phyloP scores from a whole-genome alignment of 2,888 invertebrate species.

The Himalopsyche tibetana region DNA sequence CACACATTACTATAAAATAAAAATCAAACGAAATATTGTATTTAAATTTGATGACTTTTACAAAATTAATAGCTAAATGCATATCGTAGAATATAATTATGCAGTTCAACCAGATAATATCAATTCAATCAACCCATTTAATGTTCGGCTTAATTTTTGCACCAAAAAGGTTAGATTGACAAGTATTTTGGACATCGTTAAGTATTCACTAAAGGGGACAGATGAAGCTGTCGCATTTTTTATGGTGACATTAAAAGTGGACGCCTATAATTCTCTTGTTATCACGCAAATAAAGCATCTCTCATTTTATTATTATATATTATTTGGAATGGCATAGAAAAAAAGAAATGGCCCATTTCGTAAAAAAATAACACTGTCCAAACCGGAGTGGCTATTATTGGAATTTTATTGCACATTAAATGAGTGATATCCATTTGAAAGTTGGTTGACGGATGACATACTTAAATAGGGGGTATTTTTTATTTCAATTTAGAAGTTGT shows the following conservation, averaged over 20 bases:
- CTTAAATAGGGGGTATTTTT: too few species aligned
- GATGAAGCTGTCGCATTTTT: neutral
- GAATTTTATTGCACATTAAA: slow-evolving; percentile 33
- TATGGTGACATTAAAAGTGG: slow-evolving; percentile 2
- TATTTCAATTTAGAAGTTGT: too few species aligned
- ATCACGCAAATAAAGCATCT: slow-evolving; percentile 4
- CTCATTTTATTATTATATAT: slow-evolving; percentile 36
- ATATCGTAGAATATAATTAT: too few species aligned
- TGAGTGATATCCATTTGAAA: neutral
- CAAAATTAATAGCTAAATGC: too few species aligned
- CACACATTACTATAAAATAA: too few species aligned
- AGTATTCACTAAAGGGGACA: neutral
- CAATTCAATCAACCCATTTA: too few species aligned
- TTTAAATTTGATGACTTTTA: too few species aligned
- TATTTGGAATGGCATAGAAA: slow-evolving; percentile 11
- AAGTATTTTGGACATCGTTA: neutral
- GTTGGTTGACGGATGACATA: too few species aligned
- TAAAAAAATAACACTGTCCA: neutral
- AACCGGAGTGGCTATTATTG: neutral
- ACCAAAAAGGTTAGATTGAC: neutral
- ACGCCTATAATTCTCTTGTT: slow-evolving; percentile 23
- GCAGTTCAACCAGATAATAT: too few species aligned
- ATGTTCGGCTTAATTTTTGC: neutral
- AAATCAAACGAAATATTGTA: too few species aligned
- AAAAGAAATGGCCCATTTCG: slow-evolving; percentile 23